Percentiles rank a stretch among this genome's conserved stretches.
Conservation (phyloP, 2,797 vertebrate species). For the Crossoptilon crossoptilon region DNA sequence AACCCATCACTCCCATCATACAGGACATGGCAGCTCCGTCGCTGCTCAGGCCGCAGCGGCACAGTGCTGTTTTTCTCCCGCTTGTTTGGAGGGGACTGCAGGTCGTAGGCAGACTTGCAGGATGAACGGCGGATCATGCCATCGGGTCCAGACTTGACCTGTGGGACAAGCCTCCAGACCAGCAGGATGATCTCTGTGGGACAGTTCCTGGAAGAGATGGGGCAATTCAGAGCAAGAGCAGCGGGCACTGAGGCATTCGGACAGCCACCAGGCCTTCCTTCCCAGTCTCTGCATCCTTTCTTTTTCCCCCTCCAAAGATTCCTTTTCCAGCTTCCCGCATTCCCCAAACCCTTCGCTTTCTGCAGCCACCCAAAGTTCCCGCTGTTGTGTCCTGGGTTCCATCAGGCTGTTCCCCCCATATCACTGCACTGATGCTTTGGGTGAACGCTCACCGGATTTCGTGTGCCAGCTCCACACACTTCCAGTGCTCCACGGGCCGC, state of each 20-base stretch:
- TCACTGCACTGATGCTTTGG: not conserved
- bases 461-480: slow-evolving; percentile 93
- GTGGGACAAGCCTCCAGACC: slow-evolving; percentile 91
- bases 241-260: rapidly evolving
- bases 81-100: slow-evolving; percentile 85
- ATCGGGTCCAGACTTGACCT: slow-evolving; percentile 86
- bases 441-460: slow-evolving; percentile 88
- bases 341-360: not conserved
- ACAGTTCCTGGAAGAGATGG: slow-evolving; percentile 84
- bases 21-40: slow-evolving; percentile 85
- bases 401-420: not conserved
- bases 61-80: slow-evolving; percentile 82
- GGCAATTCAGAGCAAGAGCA: not conserved
- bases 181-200: slow-evolving; percentile 90
- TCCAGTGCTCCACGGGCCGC: slow-evolving; percentile 94
- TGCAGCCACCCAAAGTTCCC: rapidly evolving
- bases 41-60: slow-evolving; percentile 83
- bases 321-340: not conserved
- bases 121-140: slow-evolving; percentile 88
- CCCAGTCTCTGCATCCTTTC: not conserved
- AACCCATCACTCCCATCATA: slow-evolving; percentile 80
- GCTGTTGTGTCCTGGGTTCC: not conserved
- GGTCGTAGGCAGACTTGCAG: slow-evolving; percentile 87
- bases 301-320: not conserved
- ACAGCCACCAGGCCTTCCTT: rapidly evolving